Conservation (phyloP, 2,113 vertebrate species). For the Chionis minor region DNA sequence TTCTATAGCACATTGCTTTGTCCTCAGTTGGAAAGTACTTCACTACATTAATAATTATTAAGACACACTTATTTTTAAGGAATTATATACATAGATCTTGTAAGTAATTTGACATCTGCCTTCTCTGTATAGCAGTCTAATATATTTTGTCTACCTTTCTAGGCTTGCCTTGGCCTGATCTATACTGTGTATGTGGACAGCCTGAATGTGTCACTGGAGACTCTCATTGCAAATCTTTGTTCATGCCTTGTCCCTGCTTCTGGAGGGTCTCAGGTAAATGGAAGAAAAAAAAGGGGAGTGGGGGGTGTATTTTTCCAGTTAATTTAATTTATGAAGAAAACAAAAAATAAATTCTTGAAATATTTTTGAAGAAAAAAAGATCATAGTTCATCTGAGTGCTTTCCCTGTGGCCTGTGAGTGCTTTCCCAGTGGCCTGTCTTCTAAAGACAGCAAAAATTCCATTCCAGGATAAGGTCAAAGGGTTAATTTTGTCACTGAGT, state of each 20-base stretch:
- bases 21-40: background rate
- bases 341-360: constrained; percentile 70
- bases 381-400: constrained; percentile 57
- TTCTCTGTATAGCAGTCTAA: background rate
- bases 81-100: background rate
- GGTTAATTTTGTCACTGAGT: constrained; percentile 70
- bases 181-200: constrained; percentile 95
- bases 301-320: constrained; percentile 42
- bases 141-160: constrained; percentile 22
- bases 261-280: constrained; percentile 92
- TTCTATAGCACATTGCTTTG: background rate
- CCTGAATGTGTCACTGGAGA: constrained; percentile 88
- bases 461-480: constrained; percentile 58
- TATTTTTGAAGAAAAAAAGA: constrained; percentile 63
- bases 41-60: background rate
- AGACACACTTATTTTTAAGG: background rate
- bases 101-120: background rate
- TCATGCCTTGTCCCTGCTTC: constrained; percentile 90
- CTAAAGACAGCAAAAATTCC: constrained; percentile 70
- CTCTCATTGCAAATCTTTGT: constrained; percentile 90
- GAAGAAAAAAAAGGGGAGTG: background rate
- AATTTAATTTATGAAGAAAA: constrained; percentile 75
- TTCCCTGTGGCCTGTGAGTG: constrained; percentile 47
- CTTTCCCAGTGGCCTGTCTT: constrained; percentile 60
- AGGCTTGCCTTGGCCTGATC: constrained; percentile 96